Base-by-base conservation (phyloP, 2,888 invertebrate genomes). In the Mesorhabditis sp. region DNA sequence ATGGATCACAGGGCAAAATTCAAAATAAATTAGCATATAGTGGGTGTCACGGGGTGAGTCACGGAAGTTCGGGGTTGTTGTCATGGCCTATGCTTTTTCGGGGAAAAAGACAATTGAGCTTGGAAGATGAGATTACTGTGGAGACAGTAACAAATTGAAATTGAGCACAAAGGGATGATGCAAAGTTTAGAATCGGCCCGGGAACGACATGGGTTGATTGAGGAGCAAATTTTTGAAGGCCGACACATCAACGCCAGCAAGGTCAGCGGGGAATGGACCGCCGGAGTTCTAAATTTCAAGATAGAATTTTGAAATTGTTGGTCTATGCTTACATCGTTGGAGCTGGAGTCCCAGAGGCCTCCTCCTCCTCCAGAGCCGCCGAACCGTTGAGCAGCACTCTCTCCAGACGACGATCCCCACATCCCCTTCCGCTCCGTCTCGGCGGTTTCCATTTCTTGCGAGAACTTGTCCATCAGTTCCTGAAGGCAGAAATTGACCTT, bases 171-270 rank as follows among this genome's bases (percentile, higher is more conserved):
- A 13, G n/a, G 7, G 58, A 50, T 13, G n/a, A 50, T 13, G n/a
- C n/a, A 50, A n/a, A 50, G 58, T 50, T 50, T 50, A 50, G 58
- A 50, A 50, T 13, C 58, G 58, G 7, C 58, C 58, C 7, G 7
- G 2, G 58, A 50, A 50, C 10, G 58, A n/a, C 58, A 50, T 50
- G 7, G 58, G 58, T 50, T 50, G 58, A 50, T 10, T n/a, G n/a
- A 50, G 58, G 58, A 50, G 58, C 7, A 50, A n/a, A 50, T 10
- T 13, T 50, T 50, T 50, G 58, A 50, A 50, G n/a, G 58, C 58
- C 58, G 58, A 50, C 58, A 50, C 58, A 50, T 50, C 58, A n/a
- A 50, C 58, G n/a, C 58, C 58, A n/a, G 58, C 58, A 50, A 50
- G 58, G n/a, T 50, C 58, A n/a, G 58, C 58, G 7, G 58, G 58